Percentiles rank a stretch among this genome's conserved stretches.
Conservation (phyloP, 2,113 vertebrate species). For the Axis porcinus region DNA sequence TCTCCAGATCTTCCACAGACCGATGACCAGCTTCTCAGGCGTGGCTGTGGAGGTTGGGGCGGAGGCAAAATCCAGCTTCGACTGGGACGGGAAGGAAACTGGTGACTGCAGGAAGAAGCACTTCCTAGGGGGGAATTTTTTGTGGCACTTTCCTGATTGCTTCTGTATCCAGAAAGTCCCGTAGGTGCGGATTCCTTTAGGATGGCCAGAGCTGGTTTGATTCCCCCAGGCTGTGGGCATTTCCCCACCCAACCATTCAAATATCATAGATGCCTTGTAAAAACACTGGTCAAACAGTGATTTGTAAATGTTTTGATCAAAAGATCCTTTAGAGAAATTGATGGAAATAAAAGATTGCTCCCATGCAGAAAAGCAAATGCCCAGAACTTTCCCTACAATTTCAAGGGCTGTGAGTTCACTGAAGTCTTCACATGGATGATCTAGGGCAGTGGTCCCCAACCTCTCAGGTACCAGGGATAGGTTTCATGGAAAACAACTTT, state of each 20-base stretch:
- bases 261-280: background rate
- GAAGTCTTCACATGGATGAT: background rate
- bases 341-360: background rate
- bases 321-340: background rate
- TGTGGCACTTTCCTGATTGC: background rate
- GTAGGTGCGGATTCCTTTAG: fast-evolving
- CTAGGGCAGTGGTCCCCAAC: background rate
- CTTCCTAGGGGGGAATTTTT: background rate
- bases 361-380: background rate
- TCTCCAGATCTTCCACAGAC: background rate
- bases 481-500: background rate
- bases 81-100: background rate
- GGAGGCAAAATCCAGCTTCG: background rate
- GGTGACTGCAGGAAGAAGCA: background rate
- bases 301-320: background rate
- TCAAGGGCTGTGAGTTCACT: background rate
- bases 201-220: background rate
- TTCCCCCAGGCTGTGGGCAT: background rate
- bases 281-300: background rate
- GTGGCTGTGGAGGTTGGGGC: background rate
- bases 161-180: background rate
- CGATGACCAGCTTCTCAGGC: background rate
- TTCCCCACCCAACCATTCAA: background rate
- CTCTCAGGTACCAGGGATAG: background rate
- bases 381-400: background rate